Conservation (phyloP, 1,140 invertebrate genomes). For the Brachionus rubens region DNA sequence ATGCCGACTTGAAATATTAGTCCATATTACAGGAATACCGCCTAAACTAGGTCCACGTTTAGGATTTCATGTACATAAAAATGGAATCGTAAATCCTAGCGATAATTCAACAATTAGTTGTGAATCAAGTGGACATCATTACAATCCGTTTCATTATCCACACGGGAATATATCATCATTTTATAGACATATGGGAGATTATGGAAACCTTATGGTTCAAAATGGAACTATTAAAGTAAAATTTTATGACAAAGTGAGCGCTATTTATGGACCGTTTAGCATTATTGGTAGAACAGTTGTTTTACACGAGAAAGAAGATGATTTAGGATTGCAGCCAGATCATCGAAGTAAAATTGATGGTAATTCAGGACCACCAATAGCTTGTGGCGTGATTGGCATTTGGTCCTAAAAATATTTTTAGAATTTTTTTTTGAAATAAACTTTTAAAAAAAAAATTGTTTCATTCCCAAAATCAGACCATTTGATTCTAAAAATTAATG, state of each 20-base stretch:
- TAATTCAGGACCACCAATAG: conserved; percentile 89
- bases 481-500: too few relatives aligned
- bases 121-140: conserved; percentile 8
- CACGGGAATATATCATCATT: conserved; percentile 51
- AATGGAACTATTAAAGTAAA: conserved; percentile 47
- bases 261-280: conserved; percentile 71
- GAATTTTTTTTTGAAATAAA: background rate
- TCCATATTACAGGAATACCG: conserved; percentile 12
- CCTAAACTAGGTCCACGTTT: background rate
- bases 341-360: conserved; percentile 90
- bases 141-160: background rate
- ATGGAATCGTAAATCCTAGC: conserved; percentile 10
- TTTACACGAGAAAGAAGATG: conserved; percentile 86
- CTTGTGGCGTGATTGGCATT: conserved; percentile 88
- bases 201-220: conserved; percentile 75
- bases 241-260: conserved; percentile 70
- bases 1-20: background rate
- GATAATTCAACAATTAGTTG: conserved; percentile 47
- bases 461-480: too few relatives aligned
- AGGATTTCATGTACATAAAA: conserved; percentile 27
- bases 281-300: conserved; percentile 56
- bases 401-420: conserved; percentile 42
- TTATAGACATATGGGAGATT: conserved; percentile 79
- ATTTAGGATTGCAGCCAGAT: conserved; percentile 78
- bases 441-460: background rate